Evolutionary conservation across 37 sponge, comb jelly and placozoan species (phyloP).

Genomic region (Oopsacas minuta): DNA sequence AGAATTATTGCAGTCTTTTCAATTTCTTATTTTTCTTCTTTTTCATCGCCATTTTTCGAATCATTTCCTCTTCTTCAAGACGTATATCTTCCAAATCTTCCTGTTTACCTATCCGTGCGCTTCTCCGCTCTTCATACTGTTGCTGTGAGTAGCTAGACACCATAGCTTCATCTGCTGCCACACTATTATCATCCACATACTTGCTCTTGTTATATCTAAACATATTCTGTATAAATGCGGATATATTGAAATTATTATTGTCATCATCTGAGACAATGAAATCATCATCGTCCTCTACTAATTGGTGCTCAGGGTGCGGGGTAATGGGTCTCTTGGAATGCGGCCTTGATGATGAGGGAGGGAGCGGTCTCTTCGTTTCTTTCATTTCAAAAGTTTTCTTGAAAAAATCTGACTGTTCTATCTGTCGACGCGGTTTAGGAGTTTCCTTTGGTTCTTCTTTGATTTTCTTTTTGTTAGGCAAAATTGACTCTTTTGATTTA

Average conservation of each 20-base stretch:
- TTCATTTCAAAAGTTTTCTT: neutral
- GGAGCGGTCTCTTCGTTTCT: neutral
- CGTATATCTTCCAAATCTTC: slow-evolving; percentile 3
- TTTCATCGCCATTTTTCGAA: neutral
- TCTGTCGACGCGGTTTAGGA: neutral
- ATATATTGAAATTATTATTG: neutral
- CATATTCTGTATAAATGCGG: neutral
- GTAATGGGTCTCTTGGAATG: neutral
- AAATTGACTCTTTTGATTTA: neutral
- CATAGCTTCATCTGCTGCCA: neutral
- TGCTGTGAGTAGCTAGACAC: slow-evolving; percentile 5
- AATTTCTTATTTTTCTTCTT: neutral
- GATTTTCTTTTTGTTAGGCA: neutral
- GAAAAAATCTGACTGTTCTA: neutral
- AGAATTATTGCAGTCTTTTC: neutral
- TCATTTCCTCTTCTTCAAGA: neutral
- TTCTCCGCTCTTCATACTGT: neutral
- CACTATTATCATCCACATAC: neutral
- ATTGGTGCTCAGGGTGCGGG: neutral
- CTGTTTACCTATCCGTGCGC: neutral
- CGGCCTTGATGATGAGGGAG: neutral
- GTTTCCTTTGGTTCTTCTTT: neutral
- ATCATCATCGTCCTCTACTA: neutral
- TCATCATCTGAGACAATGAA: slow-evolving; percentile 12
- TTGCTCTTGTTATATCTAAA: slow-evolving; percentile 10